Evolutionary conservation across 1,140 invertebrate genomes (phyloP).

Genomic region (Lucilia sericata): DNA sequence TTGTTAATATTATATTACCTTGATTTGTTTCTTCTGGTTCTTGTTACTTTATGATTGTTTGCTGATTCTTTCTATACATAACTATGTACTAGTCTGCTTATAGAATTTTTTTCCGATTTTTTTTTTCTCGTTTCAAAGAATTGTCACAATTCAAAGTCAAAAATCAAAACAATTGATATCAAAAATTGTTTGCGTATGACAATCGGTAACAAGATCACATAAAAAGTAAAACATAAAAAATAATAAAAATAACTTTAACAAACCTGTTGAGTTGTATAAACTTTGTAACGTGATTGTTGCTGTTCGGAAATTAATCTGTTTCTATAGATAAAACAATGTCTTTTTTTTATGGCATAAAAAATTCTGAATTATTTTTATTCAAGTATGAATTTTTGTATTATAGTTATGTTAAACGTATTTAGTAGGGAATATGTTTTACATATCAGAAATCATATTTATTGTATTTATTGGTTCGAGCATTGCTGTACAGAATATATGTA

Average conservation of each 20-base stretch:
- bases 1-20: background rate
- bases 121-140: constrained; percentile 20
- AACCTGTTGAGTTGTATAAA: constrained; percentile 6
- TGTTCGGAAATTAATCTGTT: background rate
- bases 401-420: background rate
- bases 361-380: constrained; percentile 15
- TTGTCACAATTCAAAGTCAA: constrained; percentile 43
- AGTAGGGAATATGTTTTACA: constrained; percentile 11
- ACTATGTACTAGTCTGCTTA: background rate
- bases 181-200: constrained; percentile 43
- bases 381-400: background rate
- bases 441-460: constrained; percentile 39
- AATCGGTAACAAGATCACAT: constrained; percentile 38
- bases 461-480: background rate
- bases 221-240: background rate
- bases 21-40: background rate
- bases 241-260: background rate
- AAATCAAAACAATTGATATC: constrained; percentile 43
- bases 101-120: background rate
- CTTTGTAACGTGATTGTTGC: background rate
- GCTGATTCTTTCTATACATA: background rate
- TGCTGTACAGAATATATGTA: too few species aligned
- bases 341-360: background rate
- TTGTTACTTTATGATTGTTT: background rate
- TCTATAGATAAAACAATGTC: background rate